Percentiles rank a stretch among this genome's conserved stretches.
Conservation (phyloP, 2,113 vertebrate genomes). For the Smithornis capensis region DNA sequence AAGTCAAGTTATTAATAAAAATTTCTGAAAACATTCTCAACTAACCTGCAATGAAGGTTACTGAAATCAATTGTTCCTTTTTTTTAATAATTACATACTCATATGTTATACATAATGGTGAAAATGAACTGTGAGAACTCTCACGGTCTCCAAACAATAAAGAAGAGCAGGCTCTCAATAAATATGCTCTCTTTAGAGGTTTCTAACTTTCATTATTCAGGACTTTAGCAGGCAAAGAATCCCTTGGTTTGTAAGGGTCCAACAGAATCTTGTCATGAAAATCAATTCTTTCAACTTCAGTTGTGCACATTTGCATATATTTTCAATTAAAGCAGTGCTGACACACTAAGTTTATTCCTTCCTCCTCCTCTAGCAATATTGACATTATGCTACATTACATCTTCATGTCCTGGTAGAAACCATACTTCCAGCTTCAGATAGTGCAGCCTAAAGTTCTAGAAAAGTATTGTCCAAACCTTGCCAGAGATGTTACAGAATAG, state of each 20-base stretch:
- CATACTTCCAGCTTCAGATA: neutral
- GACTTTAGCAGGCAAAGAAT: constrained; percentile 15
- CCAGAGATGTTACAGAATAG: neutral
- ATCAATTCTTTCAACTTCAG: neutral
- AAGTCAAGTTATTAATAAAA: neutral
- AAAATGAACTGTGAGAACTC: neutral
- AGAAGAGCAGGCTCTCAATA: neutral
- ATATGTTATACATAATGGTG: neutral
- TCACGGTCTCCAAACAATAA: constrained; percentile 12
- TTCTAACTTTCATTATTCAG: constrained; percentile 39
- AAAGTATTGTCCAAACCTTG: neutral
- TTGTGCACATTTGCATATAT: neutral
- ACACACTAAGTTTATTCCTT: neutral
- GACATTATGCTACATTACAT: neutral
- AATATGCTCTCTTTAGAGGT: constrained; percentile 27
- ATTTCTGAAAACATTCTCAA: neutral
- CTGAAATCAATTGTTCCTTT: neutral
- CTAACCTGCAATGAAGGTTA: neutral
- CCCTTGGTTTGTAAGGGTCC: neutral
- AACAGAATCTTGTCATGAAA: neutral
- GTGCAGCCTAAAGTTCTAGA: neutral
- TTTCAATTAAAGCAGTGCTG: neutral
- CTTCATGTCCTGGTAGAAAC: neutral
- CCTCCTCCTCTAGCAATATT: neutral
- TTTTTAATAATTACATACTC: neutral